phyloP scores from a whole-genome alignment of 2,888 invertebrate species.

The Pachymerium ferrugineum region DNA sequence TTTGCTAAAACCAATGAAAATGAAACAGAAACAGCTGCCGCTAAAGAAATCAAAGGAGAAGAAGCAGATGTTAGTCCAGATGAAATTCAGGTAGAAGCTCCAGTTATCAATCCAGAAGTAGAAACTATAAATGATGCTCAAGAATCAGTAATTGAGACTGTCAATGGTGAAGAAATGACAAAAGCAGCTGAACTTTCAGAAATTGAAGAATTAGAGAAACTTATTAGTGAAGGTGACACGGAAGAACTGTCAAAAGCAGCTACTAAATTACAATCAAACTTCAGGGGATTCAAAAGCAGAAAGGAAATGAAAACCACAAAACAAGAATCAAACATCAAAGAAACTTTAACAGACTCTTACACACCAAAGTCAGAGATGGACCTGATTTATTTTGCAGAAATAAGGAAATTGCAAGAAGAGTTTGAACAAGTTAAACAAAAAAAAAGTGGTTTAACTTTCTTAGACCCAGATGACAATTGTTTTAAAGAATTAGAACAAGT shows the following conservation, averaged over 20 bases:
- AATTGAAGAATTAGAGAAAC: conserved; percentile 10
- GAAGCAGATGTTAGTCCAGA: too few species aligned
- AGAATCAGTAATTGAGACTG: too few species aligned
- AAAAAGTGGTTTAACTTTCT: neutral
- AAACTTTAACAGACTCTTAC: too few species aligned
- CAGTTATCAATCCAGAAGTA: too few species aligned
- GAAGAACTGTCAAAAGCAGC: conserved; percentile 16
- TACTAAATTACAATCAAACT: neutral
- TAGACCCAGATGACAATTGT: neutral
- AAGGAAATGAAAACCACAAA: too few species aligned
- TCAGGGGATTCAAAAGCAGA: neutral
- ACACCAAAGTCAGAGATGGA: neutral
- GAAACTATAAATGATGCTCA: too few species aligned
- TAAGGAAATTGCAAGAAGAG: neutral
- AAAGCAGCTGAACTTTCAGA: neutral
- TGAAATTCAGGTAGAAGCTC: too few species aligned
- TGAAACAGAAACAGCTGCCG: neutral
- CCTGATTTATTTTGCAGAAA: neutral
- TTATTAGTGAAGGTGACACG: neutral
- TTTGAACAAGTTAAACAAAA: neutral
- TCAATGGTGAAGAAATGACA: neutral
- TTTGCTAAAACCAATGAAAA: neutral
- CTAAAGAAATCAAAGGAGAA: too few species aligned
- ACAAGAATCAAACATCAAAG: too few species aligned
- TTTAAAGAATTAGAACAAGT: neutral